Conservation (phyloP, 2,888 invertebrate species). For the Agrochola lychnidis region DNA sequence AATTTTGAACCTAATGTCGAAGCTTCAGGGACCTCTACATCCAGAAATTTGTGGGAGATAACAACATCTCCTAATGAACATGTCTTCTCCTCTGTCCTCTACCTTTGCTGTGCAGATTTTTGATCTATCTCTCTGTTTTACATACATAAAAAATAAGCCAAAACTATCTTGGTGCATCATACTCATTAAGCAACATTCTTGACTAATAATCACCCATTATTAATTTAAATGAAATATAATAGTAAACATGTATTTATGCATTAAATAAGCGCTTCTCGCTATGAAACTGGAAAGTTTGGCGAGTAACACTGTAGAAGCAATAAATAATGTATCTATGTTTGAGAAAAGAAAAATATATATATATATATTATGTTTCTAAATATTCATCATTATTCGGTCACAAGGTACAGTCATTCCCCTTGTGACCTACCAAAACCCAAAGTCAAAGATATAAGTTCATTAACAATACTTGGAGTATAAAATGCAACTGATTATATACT, state of each 20-base stretch:
- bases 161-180: not conserved
- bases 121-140: too few species aligned
- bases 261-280: too few species aligned
- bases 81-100: not conserved
- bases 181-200: not conserved
- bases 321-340: too few species aligned
- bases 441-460: constrained; percentile 40
- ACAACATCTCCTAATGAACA: not conserved
- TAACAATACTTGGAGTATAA: not conserved
- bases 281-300: too few species aligned
- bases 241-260: not conserved
- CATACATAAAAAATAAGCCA: not conserved
- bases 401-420: constrained; percentile 40
- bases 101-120: not conserved
- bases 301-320: too few species aligned
- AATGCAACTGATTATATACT: constrained; percentile 5
- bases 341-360: too few species aligned
- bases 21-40: not conserved
- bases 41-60: not conserved
- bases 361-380: constrained; percentile 8
- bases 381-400: constrained; percentile 38
- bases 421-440: constrained; percentile 17
- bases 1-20: not conserved
- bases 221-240: not conserved
- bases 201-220: not conserved